A percentile compares a stretch with the other conserved stretches of the same genome.
These are phyloP conservation scores for Terebella lapidaria DNA, from an alignment of 2,888 invertebrate genomes.

Conservation along the genomic window DNA sequence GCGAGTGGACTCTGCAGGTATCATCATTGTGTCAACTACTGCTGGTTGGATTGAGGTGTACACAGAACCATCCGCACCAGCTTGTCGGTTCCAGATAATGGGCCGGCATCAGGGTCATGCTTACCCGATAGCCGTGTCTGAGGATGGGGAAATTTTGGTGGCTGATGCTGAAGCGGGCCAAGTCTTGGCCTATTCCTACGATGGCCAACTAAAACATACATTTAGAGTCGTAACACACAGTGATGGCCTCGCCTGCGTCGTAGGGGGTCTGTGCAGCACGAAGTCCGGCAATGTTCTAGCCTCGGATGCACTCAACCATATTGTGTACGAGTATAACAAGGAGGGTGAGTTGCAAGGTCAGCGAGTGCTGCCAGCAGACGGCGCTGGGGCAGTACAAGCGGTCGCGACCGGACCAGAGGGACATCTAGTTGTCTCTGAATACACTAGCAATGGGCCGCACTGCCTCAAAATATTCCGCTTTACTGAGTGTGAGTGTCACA, in stretches of 20 bases:
- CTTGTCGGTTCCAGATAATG: neutral
- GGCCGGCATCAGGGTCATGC: neutral
- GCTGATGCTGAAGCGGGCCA: conserved; percentile 32
- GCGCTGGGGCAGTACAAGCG: conserved; percentile 37
- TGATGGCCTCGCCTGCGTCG: conserved; percentile 33
- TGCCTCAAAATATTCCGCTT: conserved; percentile 46
- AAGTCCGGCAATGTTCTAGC: conserved; percentile 34
- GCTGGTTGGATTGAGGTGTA: conserved; percentile 7
- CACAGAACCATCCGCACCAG: conserved; percentile 19
- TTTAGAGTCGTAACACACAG: conserved; percentile 31
- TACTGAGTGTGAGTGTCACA: conserved; percentile 28
- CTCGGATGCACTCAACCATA: conserved; percentile 42
- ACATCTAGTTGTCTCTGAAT: conserved; percentile 41
- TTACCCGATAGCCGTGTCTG: neutral
- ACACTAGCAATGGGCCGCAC: conserved; percentile 37
- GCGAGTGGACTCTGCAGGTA: neutral
- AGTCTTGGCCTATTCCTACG: conserved; percentile 34
- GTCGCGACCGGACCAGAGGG: conserved; percentile 44
- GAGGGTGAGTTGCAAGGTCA: conserved; percentile 34
- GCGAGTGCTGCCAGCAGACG: conserved; percentile 37
- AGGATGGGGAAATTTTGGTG: conserved; percentile 33
- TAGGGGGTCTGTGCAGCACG: conserved; percentile 33
- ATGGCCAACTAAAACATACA: conserved; percentile 31
- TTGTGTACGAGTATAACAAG: conserved; percentile 39
- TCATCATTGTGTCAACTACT: neutral